Conservation (phyloP, 2,888 invertebrate genomes). For the Pristionchus fissidentatus region DNA sequence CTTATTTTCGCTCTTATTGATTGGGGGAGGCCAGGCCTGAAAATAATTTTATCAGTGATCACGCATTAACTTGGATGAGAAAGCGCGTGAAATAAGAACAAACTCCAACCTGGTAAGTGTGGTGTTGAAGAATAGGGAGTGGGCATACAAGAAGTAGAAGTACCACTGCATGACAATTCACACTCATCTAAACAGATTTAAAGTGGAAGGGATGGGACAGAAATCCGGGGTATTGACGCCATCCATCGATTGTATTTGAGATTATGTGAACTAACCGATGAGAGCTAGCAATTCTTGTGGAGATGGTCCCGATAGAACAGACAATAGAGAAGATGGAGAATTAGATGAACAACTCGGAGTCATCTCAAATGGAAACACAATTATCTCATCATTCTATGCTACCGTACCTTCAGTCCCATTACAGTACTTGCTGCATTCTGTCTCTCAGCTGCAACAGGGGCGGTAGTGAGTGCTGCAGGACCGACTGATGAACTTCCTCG, state of each 20-base stretch:
- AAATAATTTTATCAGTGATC: too few species aligned
- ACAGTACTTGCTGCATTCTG: neutral
- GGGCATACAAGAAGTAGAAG: constrained; percentile 84
- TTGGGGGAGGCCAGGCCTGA: neutral
- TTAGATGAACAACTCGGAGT: neutral
- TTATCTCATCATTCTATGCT: neutral
- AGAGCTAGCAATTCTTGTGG: constrained; percentile 91
- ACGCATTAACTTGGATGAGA: too few species aligned
- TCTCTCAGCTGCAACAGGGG: constrained; percentile 5
- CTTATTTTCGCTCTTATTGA: neutral
- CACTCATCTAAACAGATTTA: constrained; percentile 40
- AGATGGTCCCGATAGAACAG: constrained; percentile 82
- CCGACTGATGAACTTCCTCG: constrained; percentile 78
- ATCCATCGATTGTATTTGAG: constrained; percentile 78
- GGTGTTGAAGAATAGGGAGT: constrained; percentile 86
- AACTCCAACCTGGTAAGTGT: constrained; percentile 49
- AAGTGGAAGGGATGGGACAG: neutral
- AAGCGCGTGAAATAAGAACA: neutral
- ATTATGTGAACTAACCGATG: constrained; percentile 89
- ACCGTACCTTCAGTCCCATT: constrained; percentile 24
- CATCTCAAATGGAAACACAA: neutral
- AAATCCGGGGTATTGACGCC: constrained; percentile 76
- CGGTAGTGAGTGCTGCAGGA: neutral
- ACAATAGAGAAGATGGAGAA: neutral
- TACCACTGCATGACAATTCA: constrained; percentile 39